These are phyloP conservation scores for Bothrops jararaca DNA, from an alignment of 2,113 vertebrate species.

Conservation along the genomic window DNA sequence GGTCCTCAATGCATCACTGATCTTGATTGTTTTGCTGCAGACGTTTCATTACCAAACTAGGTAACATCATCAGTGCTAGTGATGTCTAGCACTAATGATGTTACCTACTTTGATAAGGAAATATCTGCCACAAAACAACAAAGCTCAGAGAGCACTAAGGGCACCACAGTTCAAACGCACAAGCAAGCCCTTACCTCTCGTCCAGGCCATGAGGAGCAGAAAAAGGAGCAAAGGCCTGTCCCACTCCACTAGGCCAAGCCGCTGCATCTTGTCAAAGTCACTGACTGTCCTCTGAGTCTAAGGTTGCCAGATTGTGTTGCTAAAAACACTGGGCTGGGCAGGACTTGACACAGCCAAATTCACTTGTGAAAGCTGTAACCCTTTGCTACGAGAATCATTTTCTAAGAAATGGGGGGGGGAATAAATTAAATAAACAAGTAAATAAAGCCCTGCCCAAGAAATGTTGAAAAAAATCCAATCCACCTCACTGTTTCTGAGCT, in stretches of 20 bases:
- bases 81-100: not conserved
- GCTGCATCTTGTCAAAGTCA: too few species aligned
- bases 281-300: not conserved
- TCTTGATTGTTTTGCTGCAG: not conserved
- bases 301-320: not conserved
- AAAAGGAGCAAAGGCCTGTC: not conserved
- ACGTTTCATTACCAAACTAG: not conserved
- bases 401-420: not conserved
- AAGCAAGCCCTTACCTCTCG: constrained; percentile 38
- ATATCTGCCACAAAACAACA: not conserved
- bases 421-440: not conserved
- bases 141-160: not conserved
- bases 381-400: not conserved
- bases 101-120: not conserved
- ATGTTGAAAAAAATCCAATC: not conserved
- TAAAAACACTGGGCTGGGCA: not conserved
- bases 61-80: not conserved
- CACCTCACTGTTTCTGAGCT: not conserved
- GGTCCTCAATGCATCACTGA: not conserved
- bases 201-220: constrained; percentile 16
- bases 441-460: not conserved
- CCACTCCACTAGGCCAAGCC: constrained; percentile 21
- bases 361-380: not conserved
- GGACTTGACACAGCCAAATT: not conserved
- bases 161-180: not conserved